Percentiles rank a stretch among this genome's conserved stretches.
These are phyloP conservation scores for Drosophila neocordata DNA, from an alignment of 1,140 invertebrate species.

Conservation along the genomic window DNA sequence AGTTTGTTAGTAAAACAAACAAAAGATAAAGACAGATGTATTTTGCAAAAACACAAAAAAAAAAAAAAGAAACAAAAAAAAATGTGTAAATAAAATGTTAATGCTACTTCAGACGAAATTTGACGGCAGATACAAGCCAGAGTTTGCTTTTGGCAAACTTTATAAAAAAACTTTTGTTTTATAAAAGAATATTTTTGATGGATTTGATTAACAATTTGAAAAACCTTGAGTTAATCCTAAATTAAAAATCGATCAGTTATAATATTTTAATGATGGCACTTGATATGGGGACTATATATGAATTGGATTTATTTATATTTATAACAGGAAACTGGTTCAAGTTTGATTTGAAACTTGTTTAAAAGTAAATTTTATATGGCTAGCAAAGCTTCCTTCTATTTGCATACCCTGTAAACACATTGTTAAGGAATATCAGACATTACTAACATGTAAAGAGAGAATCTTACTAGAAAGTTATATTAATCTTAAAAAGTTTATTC, in stretches of 20 bases:
- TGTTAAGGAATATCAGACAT: no score
- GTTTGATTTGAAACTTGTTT: neutral
- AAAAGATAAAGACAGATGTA: slow-evolving; percentile 3
- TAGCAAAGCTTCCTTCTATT: neutral
- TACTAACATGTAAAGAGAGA: no score
- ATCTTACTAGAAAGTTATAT: no score
- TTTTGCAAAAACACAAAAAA: neutral
- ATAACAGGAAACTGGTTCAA: neutral
- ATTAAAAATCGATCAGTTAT: neutral
- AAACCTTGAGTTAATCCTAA: neutral
- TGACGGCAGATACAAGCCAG: neutral
- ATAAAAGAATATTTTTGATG: neutral
- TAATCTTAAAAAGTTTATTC: no score
- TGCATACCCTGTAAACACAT: neutral
- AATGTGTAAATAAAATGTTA: neutral
- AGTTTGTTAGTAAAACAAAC: slow-evolving; percentile 21
- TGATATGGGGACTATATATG: neutral
- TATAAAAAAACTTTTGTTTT: neutral
- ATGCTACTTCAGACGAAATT: neutral
- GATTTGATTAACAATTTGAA: neutral
- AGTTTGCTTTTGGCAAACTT: slow-evolving; percentile 2
- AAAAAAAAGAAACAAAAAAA: neutral
- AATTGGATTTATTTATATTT: neutral
- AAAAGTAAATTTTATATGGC: neutral
- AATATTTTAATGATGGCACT: neutral